A percentile compares a stretch with the other conserved stretches of the same genome.
Conservation (phyloP, 2,797 vertebrate genomes). For the Phaenicophaeus curvirostris region DNA sequence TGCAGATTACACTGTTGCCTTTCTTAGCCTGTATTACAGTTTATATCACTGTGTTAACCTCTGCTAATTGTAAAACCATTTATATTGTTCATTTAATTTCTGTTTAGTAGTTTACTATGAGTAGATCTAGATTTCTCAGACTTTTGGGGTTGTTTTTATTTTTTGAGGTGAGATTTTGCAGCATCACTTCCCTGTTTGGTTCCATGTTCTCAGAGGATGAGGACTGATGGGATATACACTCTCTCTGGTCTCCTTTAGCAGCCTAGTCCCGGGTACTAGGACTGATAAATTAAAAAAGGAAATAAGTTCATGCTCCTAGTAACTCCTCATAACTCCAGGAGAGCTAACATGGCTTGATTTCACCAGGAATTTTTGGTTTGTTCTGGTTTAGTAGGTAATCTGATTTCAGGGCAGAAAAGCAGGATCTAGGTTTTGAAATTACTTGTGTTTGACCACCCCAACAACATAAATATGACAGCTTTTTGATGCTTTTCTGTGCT, state of each 20-base stretch:
- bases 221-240: constrained; percentile 58
- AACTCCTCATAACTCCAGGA: background rate
- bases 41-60: background rate
- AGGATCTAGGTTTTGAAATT: background rate
- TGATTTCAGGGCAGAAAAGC: background rate
- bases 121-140: background rate
- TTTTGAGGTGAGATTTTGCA: constrained; percentile 72
- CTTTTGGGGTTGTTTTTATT: constrained; percentile 19
- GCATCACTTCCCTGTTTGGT: constrained; percentile 72
- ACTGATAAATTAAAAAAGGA: background rate
- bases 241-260: constrained; percentile 74
- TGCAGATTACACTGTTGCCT: background rate
- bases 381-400: background rate
- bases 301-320: background rate
- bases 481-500: background rate
- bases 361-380: background rate
- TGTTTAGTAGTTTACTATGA: background rate
- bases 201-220: constrained; percentile 73
- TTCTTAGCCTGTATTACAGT: background rate
- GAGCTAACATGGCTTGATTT: background rate
- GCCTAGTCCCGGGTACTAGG: background rate
- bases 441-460: background rate
- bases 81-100: background rate
- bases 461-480: background rate
- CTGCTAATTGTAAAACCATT: background rate